These are phyloP conservation scores for Tipula unca DNA, from an alignment of 2,888 invertebrate species.

Conservation along the genomic window DNA sequence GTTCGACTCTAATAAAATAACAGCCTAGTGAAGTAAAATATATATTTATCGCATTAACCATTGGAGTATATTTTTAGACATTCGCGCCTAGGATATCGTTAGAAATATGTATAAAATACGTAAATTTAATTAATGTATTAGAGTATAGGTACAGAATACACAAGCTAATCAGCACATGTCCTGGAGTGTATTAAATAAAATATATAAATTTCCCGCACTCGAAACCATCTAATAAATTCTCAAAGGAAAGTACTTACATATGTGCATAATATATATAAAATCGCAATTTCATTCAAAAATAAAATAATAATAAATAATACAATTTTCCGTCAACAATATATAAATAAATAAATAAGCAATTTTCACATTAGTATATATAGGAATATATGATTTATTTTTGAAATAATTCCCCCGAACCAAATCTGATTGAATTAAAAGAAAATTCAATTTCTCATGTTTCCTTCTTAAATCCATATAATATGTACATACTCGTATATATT, in stretches of 20 bases:
- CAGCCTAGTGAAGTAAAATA: too few species aligned
- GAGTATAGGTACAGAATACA: too few species aligned
- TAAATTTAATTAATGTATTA: too few species aligned
- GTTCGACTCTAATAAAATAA: too few species aligned
- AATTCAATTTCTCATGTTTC: neutral
- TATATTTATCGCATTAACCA: too few species aligned
- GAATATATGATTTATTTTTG: neutral
- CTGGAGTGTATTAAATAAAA: neutral
- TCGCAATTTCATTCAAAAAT: neutral
- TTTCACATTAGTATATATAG: neutral
- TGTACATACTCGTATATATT: neutral
- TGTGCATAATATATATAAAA: too few species aligned
- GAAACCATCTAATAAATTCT: neutral
- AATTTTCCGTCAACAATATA: neutral
- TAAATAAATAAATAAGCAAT: neutral
- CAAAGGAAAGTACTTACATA: neutral
- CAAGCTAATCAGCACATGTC: neutral
- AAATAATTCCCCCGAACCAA: neutral
- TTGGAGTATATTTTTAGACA: too few species aligned
- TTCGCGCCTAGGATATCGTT: too few species aligned
- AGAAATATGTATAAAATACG: too few species aligned
- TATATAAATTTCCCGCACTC: neutral
- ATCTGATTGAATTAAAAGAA: constrained; percentile 4
- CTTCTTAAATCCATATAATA: too few species aligned
- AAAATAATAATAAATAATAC: neutral